These are phyloP conservation scores for Andrena flavipes DNA, from an alignment of 2,888 invertebrate genomes.

Conservation along the genomic window DNA sequence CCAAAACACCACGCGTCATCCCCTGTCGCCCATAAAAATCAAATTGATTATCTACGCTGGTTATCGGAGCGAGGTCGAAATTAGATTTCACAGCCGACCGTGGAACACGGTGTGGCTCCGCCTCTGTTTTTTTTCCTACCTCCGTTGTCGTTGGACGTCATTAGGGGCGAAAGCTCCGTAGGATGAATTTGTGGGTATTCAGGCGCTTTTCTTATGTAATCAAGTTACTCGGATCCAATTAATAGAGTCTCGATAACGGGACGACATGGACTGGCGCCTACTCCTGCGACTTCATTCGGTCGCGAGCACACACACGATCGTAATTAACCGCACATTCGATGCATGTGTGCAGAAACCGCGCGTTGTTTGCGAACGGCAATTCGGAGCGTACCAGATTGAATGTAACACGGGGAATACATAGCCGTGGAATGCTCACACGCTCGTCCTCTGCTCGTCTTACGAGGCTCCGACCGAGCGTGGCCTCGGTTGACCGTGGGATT, in stretches of 20 bases:
- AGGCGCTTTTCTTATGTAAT: constrained; percentile 73
- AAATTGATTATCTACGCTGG: too few relatives aligned
- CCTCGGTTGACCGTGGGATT: constrained; percentile 29
- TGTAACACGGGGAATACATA: constrained; percentile 54
- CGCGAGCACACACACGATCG: constrained; percentile 50
- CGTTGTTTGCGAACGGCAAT: constrained; percentile 71
- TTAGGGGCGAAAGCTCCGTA: constrained; percentile 29
- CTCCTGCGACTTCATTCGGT: constrained; percentile 45
- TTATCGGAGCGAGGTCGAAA: not conserved
- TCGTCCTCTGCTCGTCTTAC: constrained; percentile 51
- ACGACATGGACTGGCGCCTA: constrained; percentile 26
- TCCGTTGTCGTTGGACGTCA: not conserved
- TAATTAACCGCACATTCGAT: constrained; percentile 66
- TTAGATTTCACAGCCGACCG: not conserved
- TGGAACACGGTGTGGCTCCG: not conserved
- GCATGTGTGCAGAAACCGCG: constrained; percentile 62
- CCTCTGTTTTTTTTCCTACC: not conserved
- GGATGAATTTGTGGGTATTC: constrained; percentile 72
- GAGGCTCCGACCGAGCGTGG: constrained; percentile 29
- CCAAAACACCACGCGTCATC: not conserved
- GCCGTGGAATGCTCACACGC: constrained; percentile 16
- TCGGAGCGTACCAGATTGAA: constrained; percentile 64
- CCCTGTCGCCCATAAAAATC: not conserved
- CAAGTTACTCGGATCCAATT: constrained; percentile 76
- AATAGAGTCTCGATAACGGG: constrained; percentile 70